phyloP scores from a whole-genome alignment of 2,888 invertebrate species.

The Tyria jacobaeae region DNA sequence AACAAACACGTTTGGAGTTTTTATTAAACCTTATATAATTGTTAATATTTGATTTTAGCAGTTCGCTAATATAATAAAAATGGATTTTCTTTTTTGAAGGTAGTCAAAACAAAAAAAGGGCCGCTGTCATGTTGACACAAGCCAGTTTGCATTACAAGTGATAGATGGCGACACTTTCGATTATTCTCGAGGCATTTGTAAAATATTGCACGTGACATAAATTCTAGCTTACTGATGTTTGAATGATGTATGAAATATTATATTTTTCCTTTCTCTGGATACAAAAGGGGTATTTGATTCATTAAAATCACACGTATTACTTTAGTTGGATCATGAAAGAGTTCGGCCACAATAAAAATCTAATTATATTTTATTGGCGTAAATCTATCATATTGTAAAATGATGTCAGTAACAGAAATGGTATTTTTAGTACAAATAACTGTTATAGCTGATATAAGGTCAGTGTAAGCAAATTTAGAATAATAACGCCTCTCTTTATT shows the following conservation, averaged over 20 bases:
- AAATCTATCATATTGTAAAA: not conserved
- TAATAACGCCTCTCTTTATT: too few species aligned
- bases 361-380: not conserved
- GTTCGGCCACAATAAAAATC: conserved; percentile 11
- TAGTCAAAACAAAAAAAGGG: not conserved
- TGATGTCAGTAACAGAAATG: not conserved
- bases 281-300: conserved; percentile 23
- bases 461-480: too few species aligned
- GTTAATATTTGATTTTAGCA: too few species aligned
- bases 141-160: not conserved
- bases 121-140: not conserved
- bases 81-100: too few species aligned
- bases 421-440: too few species aligned
- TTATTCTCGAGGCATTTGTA: conserved; percentile 17
- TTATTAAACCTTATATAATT: too few species aligned
- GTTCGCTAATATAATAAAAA: too few species aligned
- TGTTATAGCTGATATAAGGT: too few species aligned
- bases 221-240: conserved; percentile 15
- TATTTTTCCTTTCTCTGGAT: conserved; percentile 16
- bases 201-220: conserved; percentile 18
- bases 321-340: not conserved
- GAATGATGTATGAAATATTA: conserved; percentile 21
- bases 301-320: conserved; percentile 19
- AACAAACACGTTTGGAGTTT: too few species aligned
- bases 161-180: conserved; percentile 18